These are phyloP conservation scores for Formica selysi DNA, from an alignment of 1,140 invertebrate genomes.

Conservation along the genomic window DNA sequence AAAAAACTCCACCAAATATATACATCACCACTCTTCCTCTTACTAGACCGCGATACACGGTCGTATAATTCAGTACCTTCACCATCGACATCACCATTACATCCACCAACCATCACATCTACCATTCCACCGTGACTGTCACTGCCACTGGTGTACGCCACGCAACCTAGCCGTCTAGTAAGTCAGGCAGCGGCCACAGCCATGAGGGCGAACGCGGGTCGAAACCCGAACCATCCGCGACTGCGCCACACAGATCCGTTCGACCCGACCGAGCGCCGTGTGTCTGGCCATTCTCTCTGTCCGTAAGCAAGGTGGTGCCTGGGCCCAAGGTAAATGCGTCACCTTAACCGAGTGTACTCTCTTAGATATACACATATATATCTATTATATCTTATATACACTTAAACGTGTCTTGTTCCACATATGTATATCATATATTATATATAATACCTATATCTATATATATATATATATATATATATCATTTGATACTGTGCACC, in stretches of 20 bases:
- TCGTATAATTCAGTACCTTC: conserved; percentile 52
- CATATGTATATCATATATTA: conserved; percentile 74
- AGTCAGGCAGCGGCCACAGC: conserved; percentile 83
- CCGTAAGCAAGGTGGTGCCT: conserved; percentile 87
- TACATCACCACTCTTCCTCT: conserved; percentile 29
- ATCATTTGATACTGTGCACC: conserved; percentile 72
- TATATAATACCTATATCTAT: neutral
- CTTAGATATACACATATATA: conserved; percentile 83
- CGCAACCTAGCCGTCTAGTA: conserved; percentile 81
- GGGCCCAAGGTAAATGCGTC: conserved; percentile 87
- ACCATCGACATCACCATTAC: conserved; percentile 44
- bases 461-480: conserved; percentile 46
- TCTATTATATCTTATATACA: conserved; percentile 74
- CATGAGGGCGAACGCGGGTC: conserved; percentile 81
- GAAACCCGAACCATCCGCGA: conserved; percentile 84
- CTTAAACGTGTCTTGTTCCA: conserved; percentile 77
- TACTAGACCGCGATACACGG: conserved; percentile 47
- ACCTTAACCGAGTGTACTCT: conserved; percentile 87
- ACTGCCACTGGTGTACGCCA: conserved; percentile 81
- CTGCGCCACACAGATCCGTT: conserved; percentile 83
- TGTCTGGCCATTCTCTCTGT: conserved; percentile 86
- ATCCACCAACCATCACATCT: conserved; percentile 53
- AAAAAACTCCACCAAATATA: conserved; percentile 54
- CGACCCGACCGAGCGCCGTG: conserved; percentile 84
- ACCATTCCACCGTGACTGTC: conserved; percentile 76